A percentile compares a stretch with the other conserved stretches of the same genome.
Evolutionary conservation across 37 sponge, comb jelly and placozoan species (phyloP).

Genomic region (Spongilla lacustris): DNA sequence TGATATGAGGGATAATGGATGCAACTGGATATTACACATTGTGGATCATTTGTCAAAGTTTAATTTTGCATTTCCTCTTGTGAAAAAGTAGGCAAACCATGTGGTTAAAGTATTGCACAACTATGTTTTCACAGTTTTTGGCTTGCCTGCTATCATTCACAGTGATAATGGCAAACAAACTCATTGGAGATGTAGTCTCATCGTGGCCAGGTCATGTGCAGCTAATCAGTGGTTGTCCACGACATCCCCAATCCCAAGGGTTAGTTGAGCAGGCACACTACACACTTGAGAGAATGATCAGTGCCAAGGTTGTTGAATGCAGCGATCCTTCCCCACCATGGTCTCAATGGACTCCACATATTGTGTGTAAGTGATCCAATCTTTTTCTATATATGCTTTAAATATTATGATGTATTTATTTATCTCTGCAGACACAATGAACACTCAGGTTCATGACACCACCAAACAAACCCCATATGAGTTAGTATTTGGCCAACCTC

Average conservation of each 20-base stretch:
- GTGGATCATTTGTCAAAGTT: constrained; percentile 59
- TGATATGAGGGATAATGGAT: constrained; percentile 44
- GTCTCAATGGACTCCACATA: background rate
- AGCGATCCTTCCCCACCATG: background rate
- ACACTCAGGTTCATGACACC: constrained; percentile 7
- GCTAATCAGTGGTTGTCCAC: constrained; percentile 34
- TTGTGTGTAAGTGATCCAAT: background rate
- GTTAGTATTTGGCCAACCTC: background rate
- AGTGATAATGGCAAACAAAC: constrained; percentile 30
- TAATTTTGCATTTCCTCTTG: constrained; percentile 34
- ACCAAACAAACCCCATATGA: background rate
- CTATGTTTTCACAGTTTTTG: constrained; percentile 29
- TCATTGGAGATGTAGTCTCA: constrained; percentile 6
- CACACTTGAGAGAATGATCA: constrained; percentile 28
- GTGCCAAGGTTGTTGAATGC: constrained; percentile 21
- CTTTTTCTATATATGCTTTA: background rate
- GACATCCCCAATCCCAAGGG: constrained; percentile 37
- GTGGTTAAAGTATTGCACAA: background rate
- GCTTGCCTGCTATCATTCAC: constrained; percentile 51
- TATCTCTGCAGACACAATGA: constrained; percentile 4
- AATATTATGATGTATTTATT: background rate
- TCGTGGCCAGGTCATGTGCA: constrained; percentile 21
- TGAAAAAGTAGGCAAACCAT: background rate
- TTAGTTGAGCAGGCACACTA: constrained; percentile 34
- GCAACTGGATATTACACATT: constrained; percentile 39